Conservation (phyloP, 2,113 vertebrate genomes). For the Bombycilla garrulus region DNA sequence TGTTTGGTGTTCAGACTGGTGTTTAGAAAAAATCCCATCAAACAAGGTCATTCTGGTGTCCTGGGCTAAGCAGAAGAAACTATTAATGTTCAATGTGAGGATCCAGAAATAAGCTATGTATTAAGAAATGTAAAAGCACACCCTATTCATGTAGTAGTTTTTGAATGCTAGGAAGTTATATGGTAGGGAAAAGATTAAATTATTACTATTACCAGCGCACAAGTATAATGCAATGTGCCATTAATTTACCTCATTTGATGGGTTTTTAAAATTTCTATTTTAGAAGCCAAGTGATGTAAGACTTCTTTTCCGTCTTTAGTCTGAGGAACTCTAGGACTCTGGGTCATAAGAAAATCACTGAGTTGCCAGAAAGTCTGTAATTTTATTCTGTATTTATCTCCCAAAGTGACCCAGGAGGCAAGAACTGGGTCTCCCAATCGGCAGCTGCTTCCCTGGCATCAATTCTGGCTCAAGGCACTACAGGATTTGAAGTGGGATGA, state of each 20-base stretch:
- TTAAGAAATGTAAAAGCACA: background rate
- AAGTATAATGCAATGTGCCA: background rate
- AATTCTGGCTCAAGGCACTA: background rate
- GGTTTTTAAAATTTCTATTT: background rate
- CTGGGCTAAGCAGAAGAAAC: background rate
- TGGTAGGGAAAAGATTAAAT: background rate
- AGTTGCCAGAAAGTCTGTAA: background rate
- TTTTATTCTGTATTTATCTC: background rate
- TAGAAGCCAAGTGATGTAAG: background rate
- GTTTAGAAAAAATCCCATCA: background rate
- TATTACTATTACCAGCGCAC: background rate
- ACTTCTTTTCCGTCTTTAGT: background rate
- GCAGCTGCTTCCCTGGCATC: background rate
- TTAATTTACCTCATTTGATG: background rate
- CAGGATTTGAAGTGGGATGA: too few relatives aligned
- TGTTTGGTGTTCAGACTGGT: background rate
- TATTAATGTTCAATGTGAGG: background rate
- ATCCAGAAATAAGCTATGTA: background rate
- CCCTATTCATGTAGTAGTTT: background rate
- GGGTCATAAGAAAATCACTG: background rate
- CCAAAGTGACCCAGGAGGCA: background rate
- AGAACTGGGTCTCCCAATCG: background rate
- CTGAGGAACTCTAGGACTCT: background rate
- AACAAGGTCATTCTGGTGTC: background rate
- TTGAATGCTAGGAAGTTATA: background rate